Evolutionary conservation across 2,888 invertebrate genomes (phyloP), one percentile per base, ranked within the genome.

Genomic region (Glyphotaelius pellucidus): DNA sequence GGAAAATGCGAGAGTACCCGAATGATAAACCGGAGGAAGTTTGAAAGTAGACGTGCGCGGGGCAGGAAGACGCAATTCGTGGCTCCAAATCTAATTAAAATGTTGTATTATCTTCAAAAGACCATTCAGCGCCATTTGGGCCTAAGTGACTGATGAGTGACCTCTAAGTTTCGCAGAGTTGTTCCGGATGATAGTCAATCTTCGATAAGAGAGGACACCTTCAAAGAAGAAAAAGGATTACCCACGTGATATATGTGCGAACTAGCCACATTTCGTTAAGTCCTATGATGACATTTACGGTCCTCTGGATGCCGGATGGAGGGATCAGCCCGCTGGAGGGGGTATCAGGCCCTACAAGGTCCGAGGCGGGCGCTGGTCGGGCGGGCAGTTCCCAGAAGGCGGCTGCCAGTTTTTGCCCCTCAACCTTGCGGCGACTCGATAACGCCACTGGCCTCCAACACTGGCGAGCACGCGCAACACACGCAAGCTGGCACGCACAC

Each of bases 341-440:
- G 89, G 83, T 42, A 30, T 32, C 67, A n/a, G 86, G 15, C 80
- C 91, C 87, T 87, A 88, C 91, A 87, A 91, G 91, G 80, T 47
- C 80, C 31, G 87, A 79, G 80, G 81, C 81, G 47, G 81, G 84
- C 84, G 89, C 67, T 67, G 67, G 85, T 52, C 85, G 31, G 81
- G 79, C 89, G 89, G 89, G 47, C 89, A 47, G 52, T 91, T 89
- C 91, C 80, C 89, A 91, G 89, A 91, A 91, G 81, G 80, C 80
- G 25, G 80, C 86, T 47, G 91, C 93, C 92, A 93, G 91, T 93
- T 93, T 93, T 93, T 93, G 93, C 90, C 92, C 89, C 91, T 89
- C 89, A 83, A 83, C 89, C 89, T 52, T 80, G 91, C 91, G 35
- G 81, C 80, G 32, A 90, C 42, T 42, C 79, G 30, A n/a, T 81